These are phyloP conservation scores for Adelognathus sp. DNA, from an alignment of 2,888 invertebrate genomes.

Conservation along the genomic window DNA sequence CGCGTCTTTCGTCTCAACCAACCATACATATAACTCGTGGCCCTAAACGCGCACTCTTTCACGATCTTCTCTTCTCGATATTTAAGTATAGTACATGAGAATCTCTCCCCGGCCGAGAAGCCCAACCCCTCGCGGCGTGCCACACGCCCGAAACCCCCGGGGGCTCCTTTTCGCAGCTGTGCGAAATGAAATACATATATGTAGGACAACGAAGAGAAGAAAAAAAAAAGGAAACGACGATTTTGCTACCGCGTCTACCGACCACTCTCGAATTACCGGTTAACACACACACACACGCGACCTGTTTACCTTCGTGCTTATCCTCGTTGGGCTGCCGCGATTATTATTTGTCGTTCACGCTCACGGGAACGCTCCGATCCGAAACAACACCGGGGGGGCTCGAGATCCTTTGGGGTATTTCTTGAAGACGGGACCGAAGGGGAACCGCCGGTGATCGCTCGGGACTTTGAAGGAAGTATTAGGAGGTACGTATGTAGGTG, in stretches of 20 bases:
- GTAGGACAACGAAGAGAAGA: no score
- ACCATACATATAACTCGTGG: constrained; percentile 52
- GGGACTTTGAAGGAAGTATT: neutral
- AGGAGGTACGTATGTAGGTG: neutral
- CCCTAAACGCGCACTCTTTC: constrained; percentile 51
- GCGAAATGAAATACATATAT: constrained; percentile 28
- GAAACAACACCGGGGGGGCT: neutral
- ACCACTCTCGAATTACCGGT: constrained; percentile 32
- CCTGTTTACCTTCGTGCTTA: constrained; percentile 26
- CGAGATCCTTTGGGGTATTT: constrained; percentile 6
- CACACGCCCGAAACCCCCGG: constrained; percentile 52
- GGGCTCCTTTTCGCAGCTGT: constrained; percentile 56
- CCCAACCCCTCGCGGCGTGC: constrained; percentile 35
- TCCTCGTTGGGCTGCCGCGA: neutral
- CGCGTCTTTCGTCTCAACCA: constrained; percentile 50
- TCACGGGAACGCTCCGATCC: neutral
- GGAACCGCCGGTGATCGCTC: neutral
- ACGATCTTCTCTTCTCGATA: constrained; percentile 60
- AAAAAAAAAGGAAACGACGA: neutral
- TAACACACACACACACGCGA: constrained; percentile 40
- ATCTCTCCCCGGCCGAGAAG: constrained; percentile 39
- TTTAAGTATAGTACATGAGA: constrained; percentile 60
- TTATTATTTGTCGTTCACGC: neutral
- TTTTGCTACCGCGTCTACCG: constrained; percentile 32
- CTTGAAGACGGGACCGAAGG: neutral